phyloP scores from a whole-genome alignment of 2,113 vertebrate species.

The Lucifuga dentata region DNA sequence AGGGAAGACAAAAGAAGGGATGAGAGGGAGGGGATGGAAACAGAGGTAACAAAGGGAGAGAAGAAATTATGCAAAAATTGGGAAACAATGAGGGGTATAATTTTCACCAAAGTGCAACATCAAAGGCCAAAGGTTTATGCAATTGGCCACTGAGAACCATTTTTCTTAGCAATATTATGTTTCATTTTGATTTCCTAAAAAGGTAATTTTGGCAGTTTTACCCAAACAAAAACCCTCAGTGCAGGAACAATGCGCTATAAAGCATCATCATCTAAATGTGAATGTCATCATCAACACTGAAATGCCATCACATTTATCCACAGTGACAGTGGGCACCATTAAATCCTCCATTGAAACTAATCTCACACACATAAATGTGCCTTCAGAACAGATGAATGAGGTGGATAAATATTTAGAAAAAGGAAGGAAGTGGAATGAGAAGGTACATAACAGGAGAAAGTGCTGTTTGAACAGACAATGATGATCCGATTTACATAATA shows the following conservation, averaged over 20 bases:
- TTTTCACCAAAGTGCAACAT: slow-evolving; percentile 16
- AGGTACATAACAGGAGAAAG: slow-evolving; percentile 37
- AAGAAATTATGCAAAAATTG: background rate
- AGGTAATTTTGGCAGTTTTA: slow-evolving; percentile 26
- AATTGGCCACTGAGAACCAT: too few species aligned
- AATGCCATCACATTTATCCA: slow-evolving; percentile 46
- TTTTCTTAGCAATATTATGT: background rate
- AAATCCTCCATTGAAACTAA: slow-evolving; percentile 51
- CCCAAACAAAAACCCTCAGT: slow-evolving; percentile 29
- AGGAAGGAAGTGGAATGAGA: slow-evolving; percentile 44
- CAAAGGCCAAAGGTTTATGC: too few species aligned
- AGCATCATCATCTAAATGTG: slow-evolving; percentile 36
- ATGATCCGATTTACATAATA: slow-evolving; percentile 18
- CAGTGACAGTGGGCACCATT: slow-evolving; percentile 32
- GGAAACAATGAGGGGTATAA: background rate
- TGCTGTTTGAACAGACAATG: slow-evolving; percentile 28
- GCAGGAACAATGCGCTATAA: slow-evolving; percentile 39
- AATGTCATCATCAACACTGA: slow-evolving; percentile 51
- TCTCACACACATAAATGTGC: slow-evolving; percentile 47
- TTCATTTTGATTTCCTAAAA: background rate
- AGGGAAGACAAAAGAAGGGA: background rate
- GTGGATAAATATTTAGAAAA: slow-evolving; percentile 48
- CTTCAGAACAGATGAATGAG: slow-evolving; percentile 58
- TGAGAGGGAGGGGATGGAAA: background rate
- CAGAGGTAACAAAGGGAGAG: background rate